phyloP scores from a whole-genome alignment of 2,797 vertebrate genomes.

The Cossypha niveicapilla region DNA sequence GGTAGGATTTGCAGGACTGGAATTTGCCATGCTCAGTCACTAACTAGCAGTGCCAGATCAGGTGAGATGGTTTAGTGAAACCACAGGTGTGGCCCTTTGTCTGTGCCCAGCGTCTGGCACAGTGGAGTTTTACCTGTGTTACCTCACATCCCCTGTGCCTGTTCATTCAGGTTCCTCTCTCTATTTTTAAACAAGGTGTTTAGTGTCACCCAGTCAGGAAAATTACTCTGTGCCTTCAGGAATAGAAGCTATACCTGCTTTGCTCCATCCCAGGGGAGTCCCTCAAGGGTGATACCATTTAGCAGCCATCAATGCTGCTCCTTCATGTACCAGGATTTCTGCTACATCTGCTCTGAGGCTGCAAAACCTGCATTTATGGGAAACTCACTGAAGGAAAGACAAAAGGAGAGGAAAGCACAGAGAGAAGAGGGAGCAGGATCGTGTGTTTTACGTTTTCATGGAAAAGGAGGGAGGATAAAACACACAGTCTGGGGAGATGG shows the following conservation, averaged over 20 bases:
- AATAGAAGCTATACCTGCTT: neutral
- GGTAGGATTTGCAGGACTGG: conserved; percentile 30
- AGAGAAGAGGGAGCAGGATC: neutral
- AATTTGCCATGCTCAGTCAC: neutral
- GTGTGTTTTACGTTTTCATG: neutral
- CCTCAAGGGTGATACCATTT: neutral
- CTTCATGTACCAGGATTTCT: neutral
- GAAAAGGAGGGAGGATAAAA: neutral
- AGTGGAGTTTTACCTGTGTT: conserved; percentile 12
- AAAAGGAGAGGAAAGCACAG: neutral
- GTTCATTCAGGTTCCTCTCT: conserved; percentile 1
- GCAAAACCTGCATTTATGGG: neutral
- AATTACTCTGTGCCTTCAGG: neutral
- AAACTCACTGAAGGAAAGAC: neutral
- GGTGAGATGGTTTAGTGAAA: conserved; percentile 40
- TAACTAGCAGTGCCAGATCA: conserved; percentile 12
- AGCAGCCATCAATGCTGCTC: accelerated
- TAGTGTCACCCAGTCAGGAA: neutral
- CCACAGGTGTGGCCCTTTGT: conserved; percentile 39
- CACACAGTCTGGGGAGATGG: neutral
- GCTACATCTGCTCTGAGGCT: neutral
- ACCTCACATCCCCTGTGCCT: neutral
- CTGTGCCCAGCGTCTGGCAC: neutral
- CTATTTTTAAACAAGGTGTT: conserved; percentile 36
- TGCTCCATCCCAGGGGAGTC: neutral